Evolutionary conservation across 1,140 invertebrate species (phyloP).

Genomic region (Rhysida immarginata): DNA sequence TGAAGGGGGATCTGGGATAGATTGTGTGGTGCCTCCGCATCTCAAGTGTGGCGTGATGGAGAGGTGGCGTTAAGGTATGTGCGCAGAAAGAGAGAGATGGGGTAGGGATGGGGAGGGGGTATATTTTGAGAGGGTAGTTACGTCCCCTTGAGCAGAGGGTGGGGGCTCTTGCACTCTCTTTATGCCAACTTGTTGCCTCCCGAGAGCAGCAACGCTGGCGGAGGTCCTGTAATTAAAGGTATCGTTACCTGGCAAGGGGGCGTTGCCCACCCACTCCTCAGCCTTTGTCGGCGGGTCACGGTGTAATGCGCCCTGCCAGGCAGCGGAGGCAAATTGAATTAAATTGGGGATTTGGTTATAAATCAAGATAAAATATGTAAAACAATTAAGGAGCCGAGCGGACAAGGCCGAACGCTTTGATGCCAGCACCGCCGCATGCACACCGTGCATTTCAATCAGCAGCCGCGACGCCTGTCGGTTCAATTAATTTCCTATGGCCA

Average conservation of each 20-base stretch:
- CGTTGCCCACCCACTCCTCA: background rate
- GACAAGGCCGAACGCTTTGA: background rate
- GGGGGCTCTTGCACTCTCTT: no score
- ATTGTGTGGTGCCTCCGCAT: no score
- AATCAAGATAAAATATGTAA: slow-evolving; percentile 10
- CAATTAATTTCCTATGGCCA: background rate
- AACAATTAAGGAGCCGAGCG: slow-evolving; percentile 4
- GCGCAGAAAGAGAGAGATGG: no score
- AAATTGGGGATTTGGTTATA: slow-evolving; percentile 8
- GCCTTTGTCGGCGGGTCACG: slow-evolving; percentile 5
- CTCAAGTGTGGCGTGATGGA: no score
- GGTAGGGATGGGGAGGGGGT: no score
- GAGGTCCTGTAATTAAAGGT: slow-evolving; percentile 9
- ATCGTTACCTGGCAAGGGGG: slow-evolving; percentile 4
- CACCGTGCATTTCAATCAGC: background rate
- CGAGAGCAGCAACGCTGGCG: no score
- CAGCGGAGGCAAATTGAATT: slow-evolving; percentile 2
- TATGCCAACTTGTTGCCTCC: no score
- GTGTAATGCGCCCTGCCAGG: background rate
- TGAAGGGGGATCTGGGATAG: no score
- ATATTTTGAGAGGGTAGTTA: no score
- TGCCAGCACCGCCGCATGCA: background rate
- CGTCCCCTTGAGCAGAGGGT: no score
- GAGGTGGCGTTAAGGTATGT: no score
- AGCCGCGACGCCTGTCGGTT: background rate